A percentile compares a stretch with the other conserved stretches of the same genome.
These are phyloP conservation scores for Coregonus ussuriensis DNA, from an alignment of 2,797 vertebrate genomes.

Conservation along the genomic window DNA sequence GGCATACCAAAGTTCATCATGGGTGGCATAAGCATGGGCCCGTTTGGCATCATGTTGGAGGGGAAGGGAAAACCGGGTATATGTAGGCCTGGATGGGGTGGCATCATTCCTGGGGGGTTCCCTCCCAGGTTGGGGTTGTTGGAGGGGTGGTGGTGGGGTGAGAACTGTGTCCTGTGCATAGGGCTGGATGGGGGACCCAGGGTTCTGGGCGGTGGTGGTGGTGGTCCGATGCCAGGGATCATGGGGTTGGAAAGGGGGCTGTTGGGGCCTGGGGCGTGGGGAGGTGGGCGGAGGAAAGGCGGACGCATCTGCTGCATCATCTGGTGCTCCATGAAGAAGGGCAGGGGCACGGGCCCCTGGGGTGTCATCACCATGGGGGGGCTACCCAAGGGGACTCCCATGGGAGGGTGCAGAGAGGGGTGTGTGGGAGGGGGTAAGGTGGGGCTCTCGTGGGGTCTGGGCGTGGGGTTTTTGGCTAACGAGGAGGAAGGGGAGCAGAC, in stretches of 20 bases:
- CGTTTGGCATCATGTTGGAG: slow-evolving; percentile 95
- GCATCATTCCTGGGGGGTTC: slow-evolving; percentile 84
- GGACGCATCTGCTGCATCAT: slow-evolving; percentile 98
- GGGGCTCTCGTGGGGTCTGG: slow-evolving; percentile 91
- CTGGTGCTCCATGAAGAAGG: slow-evolving; percentile 99
- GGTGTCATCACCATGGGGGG: slow-evolving; percentile 99
- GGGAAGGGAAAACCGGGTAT: slow-evolving; percentile 87
- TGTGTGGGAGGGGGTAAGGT: slow-evolving; percentile 83
- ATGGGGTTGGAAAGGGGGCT: slow-evolving; percentile 94
- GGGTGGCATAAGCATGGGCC: slow-evolving; percentile 90
- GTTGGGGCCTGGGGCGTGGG: slow-evolving; percentile 87
- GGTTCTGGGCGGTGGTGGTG: slow-evolving; percentile 78
- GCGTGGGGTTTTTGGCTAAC: slow-evolving; percentile 92
- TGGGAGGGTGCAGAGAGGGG: slow-evolving; percentile 84
- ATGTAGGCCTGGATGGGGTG: slow-evolving; percentile 83
- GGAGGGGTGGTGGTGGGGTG: slow-evolving; percentile 89
- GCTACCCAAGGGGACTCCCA: slow-evolving; percentile 90
- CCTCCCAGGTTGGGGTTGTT: slow-evolving; percentile 86
- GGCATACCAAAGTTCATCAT: slow-evolving; percentile 98
- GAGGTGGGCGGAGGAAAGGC: slow-evolving; percentile 88
- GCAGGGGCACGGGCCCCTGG: slow-evolving; percentile 92
- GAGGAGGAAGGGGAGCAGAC: slow-evolving; percentile 84
- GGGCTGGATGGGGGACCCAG: slow-evolving; percentile 89
- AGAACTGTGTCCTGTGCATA: slow-evolving; percentile 93
- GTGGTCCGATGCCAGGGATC: slow-evolving; percentile 92